A percentile compares a stretch with the other conserved stretches of the same genome.
phyloP scores from a whole-genome alignment of 2,888 invertebrate genomes.

The Diachrysia chrysitis region DNA sequence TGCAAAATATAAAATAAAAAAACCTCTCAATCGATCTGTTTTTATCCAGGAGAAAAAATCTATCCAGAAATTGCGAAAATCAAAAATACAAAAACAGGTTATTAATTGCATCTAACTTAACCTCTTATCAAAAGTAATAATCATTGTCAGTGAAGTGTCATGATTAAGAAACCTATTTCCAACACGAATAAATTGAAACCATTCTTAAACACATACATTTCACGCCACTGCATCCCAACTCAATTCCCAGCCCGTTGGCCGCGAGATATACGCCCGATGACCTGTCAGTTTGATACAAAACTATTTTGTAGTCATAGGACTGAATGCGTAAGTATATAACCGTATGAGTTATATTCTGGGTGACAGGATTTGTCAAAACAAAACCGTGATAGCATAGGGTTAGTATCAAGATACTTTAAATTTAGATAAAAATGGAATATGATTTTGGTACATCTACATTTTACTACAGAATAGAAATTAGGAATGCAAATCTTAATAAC shows the following conservation, averaged over 20 bases:
- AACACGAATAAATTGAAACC: neutral
- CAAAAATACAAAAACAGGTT: too few relatives aligned
- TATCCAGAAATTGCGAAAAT: too few relatives aligned
- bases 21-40: too few relatives aligned
- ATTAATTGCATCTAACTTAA: too few relatives aligned
- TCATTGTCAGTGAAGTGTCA: too few relatives aligned
- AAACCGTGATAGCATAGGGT: slow-evolving; percentile 46
- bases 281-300: slow-evolving; percentile 43
- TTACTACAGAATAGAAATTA: too few relatives aligned
- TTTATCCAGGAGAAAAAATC: too few relatives aligned
- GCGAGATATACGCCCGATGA: slow-evolving; percentile 32
- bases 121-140: too few relatives aligned
- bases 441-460: too few relatives aligned
- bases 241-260: slow-evolving; percentile 27
- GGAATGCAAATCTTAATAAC: too few relatives aligned
- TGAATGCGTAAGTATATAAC: slow-evolving; percentile 43
- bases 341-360: slow-evolving; percentile 32
- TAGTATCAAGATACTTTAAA: neutral
- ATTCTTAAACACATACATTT: neutral
- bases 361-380: slow-evolving; percentile 56
- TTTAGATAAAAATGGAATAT: neutral
- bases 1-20: too few relatives aligned
- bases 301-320: slow-evolving; percentile 56
- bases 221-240: slow-evolving; percentile 8
- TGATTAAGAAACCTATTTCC: neutral